phyloP scores from a whole-genome alignment of 2,113 vertebrate species.

The Xenopus laevis region DNA sequence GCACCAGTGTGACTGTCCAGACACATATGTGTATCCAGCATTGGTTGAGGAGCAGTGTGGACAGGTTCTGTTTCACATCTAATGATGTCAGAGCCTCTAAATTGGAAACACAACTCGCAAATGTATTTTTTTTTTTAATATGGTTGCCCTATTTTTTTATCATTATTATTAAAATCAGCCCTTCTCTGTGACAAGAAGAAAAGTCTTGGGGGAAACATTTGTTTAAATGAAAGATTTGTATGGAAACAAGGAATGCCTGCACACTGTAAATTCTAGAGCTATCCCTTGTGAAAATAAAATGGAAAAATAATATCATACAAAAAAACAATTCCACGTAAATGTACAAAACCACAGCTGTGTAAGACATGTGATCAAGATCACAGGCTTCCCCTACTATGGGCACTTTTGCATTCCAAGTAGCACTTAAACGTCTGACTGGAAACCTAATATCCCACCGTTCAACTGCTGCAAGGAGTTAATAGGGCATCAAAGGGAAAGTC shows the following conservation, averaged over 20 bases:
- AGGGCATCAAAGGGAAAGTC: neutral
- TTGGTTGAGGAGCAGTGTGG: too few relatives aligned
- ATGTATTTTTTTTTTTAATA: too few relatives aligned
- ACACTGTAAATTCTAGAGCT: neutral
- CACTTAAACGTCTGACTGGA: neutral
- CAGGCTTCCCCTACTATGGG: conserved; percentile 1
- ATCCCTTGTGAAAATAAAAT: neutral
- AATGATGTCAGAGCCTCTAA: too few relatives aligned
- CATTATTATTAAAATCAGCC: too few relatives aligned
- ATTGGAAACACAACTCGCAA: too few relatives aligned
- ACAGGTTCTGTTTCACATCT: too few relatives aligned
- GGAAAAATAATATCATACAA: neutral
- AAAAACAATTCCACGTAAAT: neutral
- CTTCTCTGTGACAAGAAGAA: too few relatives aligned
- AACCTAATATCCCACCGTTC: neutral
- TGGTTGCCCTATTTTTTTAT: too few relatives aligned
- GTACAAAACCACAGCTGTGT: neutral
- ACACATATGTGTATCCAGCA: too few relatives aligned
- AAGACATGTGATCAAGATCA: neutral
- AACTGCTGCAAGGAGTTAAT: neutral
- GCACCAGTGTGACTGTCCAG: too few relatives aligned
- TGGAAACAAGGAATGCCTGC: neutral
- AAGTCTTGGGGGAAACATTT: too few relatives aligned
- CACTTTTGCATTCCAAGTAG: neutral
- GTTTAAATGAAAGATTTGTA: neutral